Base-by-base conservation (phyloP, 2,888 invertebrate genomes). In the Ophonus ardosiacus region DNA sequence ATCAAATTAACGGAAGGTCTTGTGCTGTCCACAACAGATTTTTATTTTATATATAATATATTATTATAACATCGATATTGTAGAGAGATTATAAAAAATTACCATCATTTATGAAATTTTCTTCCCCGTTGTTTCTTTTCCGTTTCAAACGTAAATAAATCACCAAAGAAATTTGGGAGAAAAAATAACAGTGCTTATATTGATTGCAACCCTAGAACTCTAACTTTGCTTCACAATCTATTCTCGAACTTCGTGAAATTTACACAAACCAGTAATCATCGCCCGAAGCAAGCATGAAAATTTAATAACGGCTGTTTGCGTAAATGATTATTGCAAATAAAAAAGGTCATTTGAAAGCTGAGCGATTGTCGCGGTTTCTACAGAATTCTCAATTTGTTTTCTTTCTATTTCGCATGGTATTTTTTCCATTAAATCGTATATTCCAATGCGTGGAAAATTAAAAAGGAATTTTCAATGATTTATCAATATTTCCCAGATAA, bases 211-310 rank as follows among this genome's bases (percentile, higher is more conserved):
- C 5, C 63, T 13, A 21, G 8, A 24, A 18, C 18, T 21, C 18
- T 13, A 63, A 10, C 13, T 24, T 63, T 21, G 63, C 18, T 24
- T 21, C 13, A 3, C 63, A 63, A 18, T 63, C 21, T 21, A 21
- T 63, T 63, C 21, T 21, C 17, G 18, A 18, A 61, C 31, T 31
- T 31, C 10, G 18, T 10, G 21, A 63, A 24, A 18, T 63, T 24
- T 21, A 21, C 7, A 63, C 63, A 24, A 63, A 63, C 63, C 63
- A 63, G 63, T 63, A 63, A 63, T 63, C 63, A 63, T 63, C 24
- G 63, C 63, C 21, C 24, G 21, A 10, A 63, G 63, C 63, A 63
- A 63, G 24, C 63, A 63, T 10, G 24, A 63, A 63, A 59, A 63
- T 24, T 63, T 18, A 63, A 63, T 63, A 63, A 63, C 18, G 13